Evolutionary conservation across 2,888 invertebrate species (phyloP).

Genomic region (Serrognathus titanus): DNA sequence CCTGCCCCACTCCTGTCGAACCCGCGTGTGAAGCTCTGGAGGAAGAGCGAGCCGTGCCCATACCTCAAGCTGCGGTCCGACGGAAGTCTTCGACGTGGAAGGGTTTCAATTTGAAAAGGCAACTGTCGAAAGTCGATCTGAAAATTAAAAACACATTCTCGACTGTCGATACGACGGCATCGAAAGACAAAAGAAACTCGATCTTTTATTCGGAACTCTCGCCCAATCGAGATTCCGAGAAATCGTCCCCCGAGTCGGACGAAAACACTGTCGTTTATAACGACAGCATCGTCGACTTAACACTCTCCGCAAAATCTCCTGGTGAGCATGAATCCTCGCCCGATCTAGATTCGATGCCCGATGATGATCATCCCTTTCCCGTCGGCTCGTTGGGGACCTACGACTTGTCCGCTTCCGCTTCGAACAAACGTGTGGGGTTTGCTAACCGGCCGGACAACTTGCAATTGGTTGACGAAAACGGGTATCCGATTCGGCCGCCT

Average conservation of each 20-base stretch:
- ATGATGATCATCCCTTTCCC: slow-evolving; percentile 30
- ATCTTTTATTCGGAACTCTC: slow-evolving; percentile 43
- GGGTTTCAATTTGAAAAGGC: slow-evolving; percentile 76
- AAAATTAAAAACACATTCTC: slow-evolving; percentile 67
- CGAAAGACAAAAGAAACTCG: slow-evolving; percentile 49
- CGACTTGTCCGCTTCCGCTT: slow-evolving; percentile 20
- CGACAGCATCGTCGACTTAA: slow-evolving; percentile 22
- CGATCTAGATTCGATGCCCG: slow-evolving; percentile 22
- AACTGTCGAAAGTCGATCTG: slow-evolving; percentile 75
- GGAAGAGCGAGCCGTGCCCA: slow-evolving; percentile 39
- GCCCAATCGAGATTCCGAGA: slow-evolving; percentile 32
- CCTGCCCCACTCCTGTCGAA: slow-evolving; percentile 51
- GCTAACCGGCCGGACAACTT: slow-evolving; percentile 62
- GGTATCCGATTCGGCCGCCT: slow-evolving; percentile 57
- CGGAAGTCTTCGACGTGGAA: slow-evolving; percentile 69
- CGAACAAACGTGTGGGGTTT: slow-evolving; percentile 28
- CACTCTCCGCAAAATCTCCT: slow-evolving; percentile 6
- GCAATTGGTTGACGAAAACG: slow-evolving; percentile 55
- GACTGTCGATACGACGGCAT: slow-evolving; percentile 33
- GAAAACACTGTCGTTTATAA: slow-evolving; percentile 42
- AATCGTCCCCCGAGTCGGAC: slow-evolving; percentile 42
- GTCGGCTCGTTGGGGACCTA: slow-evolving; percentile 36
- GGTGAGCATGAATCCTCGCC: slow-evolving; percentile 16
- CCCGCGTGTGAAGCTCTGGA: slow-evolving; percentile 51
- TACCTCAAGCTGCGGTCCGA: slow-evolving; percentile 48